Percentiles rank a stretch among this genome's conserved stretches.
These are phyloP conservation scores for Cantharis flavilabris DNA, from an alignment of 2,888 invertebrate species.

Conservation along the genomic window DNA sequence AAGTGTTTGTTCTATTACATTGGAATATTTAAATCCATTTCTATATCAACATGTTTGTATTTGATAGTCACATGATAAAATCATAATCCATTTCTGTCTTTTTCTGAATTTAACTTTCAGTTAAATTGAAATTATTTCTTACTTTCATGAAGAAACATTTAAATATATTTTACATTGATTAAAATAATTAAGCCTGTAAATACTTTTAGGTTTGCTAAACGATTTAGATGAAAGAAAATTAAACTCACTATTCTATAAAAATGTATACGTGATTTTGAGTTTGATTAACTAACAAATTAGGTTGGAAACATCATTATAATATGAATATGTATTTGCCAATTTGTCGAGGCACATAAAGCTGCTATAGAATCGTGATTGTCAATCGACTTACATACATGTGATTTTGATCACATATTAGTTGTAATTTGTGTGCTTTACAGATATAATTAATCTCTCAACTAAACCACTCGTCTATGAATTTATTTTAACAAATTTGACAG, in stretches of 20 bases:
- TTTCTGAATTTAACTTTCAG: background rate
- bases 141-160: background rate
- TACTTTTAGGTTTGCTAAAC: too few species aligned
- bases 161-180: background rate
- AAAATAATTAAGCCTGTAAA: too few species aligned
- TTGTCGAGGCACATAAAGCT: background rate
- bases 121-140: background rate
- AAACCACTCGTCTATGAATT: background rate
- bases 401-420: background rate
- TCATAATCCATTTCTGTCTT: background rate
- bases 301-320: background rate
- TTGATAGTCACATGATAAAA: background rate
- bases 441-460: background rate
- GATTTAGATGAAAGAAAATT: too few species aligned
- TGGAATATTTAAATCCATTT: background rate
- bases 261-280: background rate
- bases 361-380: background rate
- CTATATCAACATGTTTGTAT: background rate
- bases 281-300: background rate
- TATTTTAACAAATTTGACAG: background rate
- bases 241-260: background rate
- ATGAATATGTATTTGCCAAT: background rate
- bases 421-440: constrained; percentile 1
- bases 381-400: background rate
- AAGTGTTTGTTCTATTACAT: background rate